phyloP scores from a whole-genome alignment of 2,113 vertebrate species.

The Castor canadensis region DNA sequence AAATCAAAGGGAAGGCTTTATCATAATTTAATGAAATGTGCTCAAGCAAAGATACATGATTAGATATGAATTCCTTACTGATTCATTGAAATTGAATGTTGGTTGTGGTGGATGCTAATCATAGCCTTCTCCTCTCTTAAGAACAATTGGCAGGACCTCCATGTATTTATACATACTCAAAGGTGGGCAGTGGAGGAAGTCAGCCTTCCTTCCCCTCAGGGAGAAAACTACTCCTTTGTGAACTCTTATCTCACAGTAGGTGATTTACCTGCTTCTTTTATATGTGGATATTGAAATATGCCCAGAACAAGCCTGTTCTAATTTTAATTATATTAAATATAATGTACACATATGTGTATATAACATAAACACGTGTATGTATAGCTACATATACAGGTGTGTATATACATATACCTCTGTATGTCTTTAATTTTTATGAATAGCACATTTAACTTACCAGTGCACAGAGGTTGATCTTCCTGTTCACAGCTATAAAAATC shows the following conservation, averaged over 20 bases:
- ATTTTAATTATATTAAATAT: not conserved
- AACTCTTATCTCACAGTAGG: not conserved
- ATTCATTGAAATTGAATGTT: not conserved
- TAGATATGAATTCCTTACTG: not conserved
- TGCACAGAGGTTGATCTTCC: not conserved
- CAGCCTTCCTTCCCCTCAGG: accelerated
- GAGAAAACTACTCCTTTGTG: not conserved
- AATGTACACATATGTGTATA: too few species aligned
- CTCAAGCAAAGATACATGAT: not conserved
- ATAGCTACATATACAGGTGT: not conserved
- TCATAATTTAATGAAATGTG: accelerated
- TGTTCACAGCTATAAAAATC: not conserved
- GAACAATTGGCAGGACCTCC: not conserved
- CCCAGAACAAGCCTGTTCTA: not conserved
- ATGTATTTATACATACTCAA: not conserved
- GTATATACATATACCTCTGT: not conserved
- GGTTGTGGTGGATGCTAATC: not conserved
- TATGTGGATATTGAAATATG: not conserved
- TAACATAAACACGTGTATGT: too few species aligned
- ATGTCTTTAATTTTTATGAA: not conserved
- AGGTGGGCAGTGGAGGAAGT: not conserved
- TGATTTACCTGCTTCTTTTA: not conserved
- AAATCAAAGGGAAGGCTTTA: not conserved
- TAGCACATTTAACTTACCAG: not conserved
- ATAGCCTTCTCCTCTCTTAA: not conserved